phyloP scores from a whole-genome alignment of 2,888 invertebrate genomes.

The Petrolisthes manimaculis region DNA sequence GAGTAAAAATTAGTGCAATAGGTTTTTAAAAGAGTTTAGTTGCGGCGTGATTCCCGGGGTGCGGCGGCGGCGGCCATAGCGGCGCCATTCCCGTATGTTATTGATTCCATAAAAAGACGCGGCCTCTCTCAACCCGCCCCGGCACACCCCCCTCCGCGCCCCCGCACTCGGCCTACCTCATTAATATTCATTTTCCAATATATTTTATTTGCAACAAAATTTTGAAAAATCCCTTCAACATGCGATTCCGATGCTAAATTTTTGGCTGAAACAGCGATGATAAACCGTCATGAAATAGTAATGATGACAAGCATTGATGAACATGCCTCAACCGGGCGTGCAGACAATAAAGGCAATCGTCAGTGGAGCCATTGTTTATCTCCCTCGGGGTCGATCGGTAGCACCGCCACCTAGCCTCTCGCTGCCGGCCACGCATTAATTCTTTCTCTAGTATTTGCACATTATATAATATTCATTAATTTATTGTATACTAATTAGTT shows the following conservation, averaged over 20 bases:
- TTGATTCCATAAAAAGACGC: constrained; percentile 66
- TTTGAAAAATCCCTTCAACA: neutral
- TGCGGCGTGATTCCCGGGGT: constrained; percentile 41
- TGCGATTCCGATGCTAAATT: neutral
- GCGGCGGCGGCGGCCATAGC: constrained; percentile 59
- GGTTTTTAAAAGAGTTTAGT: constrained; percentile 47
- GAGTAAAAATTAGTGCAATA: neutral
- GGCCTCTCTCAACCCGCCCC: constrained; percentile 60
- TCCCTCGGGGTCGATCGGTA: constrained; percentile 41
- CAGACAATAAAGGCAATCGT: constrained; percentile 48
- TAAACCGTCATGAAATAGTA: constrained; percentile 14
- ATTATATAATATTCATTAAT: constrained; percentile 1
- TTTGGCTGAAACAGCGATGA: neutral
- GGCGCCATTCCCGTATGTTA: constrained; percentile 66
- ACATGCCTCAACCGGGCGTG: constrained; percentile 21
- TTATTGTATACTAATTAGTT: neutral
- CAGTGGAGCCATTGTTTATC: constrained; percentile 52
- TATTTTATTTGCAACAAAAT: constrained; percentile 6
- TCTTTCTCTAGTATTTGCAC: neutral
- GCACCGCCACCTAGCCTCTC: constrained; percentile 23
- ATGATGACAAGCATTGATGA: neutral
- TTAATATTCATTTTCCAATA: constrained; percentile 54
- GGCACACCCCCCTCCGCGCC: constrained; percentile 26
- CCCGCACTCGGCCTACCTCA: constrained; percentile 58
- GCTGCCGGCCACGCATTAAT: constrained; percentile 12